These are phyloP conservation scores for Cheilosia variabilis DNA, from an alignment of 2,888 invertebrate species.

Conservation along the genomic window DNA sequence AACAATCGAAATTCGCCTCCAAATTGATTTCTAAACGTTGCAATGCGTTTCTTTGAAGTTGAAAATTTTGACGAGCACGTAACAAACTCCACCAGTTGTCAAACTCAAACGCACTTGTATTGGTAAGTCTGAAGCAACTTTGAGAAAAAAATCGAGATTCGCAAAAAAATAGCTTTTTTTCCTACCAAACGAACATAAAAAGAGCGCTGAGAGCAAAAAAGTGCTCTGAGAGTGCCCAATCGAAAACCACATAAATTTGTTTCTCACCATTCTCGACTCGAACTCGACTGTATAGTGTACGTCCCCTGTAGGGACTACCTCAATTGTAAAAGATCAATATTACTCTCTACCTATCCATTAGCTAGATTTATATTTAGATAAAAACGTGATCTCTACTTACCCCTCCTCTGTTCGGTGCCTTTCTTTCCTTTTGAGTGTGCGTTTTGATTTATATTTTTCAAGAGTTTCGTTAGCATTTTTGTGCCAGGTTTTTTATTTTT, in stretches of 20 bases:
- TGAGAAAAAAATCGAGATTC: too few species aligned
- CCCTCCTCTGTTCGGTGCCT: constrained; percentile 26
- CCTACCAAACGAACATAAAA: too few species aligned
- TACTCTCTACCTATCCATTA: background rate
- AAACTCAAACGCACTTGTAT: too few species aligned
- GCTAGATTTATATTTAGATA: constrained; percentile 11
- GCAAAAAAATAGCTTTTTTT: too few species aligned
- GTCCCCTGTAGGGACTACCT: constrained; percentile 21
- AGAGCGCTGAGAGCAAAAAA: too few species aligned
- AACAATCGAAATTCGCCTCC: too few species aligned
- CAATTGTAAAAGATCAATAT: background rate
- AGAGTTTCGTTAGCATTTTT: constrained; percentile 60
- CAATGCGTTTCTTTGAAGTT: too few species aligned
- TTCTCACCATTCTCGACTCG: background rate
- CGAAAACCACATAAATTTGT: background rate
- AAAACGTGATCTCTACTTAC: constrained; percentile 36
- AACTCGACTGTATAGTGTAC: background rate
- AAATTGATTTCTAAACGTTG: too few species aligned
- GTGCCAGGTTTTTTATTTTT: constrained; percentile 23
- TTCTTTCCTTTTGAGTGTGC: constrained; percentile 26
- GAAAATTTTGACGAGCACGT: too few species aligned
- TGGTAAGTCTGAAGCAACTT: too few species aligned
- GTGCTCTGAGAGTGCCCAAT: too few species aligned
- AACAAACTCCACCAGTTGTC: too few species aligned
- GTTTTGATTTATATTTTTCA: constrained; percentile 58